phyloP scores from a whole-genome alignment of 2,888 invertebrate species.

The Boloria selene region DNA sequence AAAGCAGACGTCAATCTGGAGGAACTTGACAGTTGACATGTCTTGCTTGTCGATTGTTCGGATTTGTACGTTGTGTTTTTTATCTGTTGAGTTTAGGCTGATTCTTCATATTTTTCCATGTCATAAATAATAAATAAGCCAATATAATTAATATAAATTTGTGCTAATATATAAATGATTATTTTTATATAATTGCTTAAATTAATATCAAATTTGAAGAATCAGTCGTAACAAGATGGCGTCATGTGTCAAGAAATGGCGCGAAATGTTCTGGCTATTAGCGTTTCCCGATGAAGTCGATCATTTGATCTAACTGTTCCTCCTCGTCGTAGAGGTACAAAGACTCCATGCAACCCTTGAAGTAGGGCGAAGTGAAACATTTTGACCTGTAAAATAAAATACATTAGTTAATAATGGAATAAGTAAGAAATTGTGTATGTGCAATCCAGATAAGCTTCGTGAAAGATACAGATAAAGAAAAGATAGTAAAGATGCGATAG shows the following conservation, averaged over 20 bases:
- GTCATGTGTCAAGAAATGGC: conserved; percentile 57
- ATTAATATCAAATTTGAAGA: conserved; percentile 15
- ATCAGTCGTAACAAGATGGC: conserved; percentile 54
- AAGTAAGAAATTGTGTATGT: background rate
- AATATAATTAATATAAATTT: conserved; percentile 17
- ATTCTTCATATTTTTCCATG: conserved; percentile 12
- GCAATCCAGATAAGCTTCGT: background rate
- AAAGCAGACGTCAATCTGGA: conserved; percentile 75
- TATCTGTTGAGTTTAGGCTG: conserved; percentile 48
- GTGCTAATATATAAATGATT: conserved; percentile 14
- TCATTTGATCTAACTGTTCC: conserved; percentile 89
- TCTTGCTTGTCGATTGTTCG: conserved; percentile 8
- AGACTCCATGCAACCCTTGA: conserved; percentile 91
- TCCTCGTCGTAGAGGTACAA: conserved; percentile 89
- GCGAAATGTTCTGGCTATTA: conserved; percentile 60
- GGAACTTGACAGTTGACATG: conserved; percentile 62
- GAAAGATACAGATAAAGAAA: conserved; percentile 7
- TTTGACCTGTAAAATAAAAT: conserved; percentile 84
- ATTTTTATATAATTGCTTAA: conserved; percentile 5
- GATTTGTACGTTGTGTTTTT: conserved; percentile 44
- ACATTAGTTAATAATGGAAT: background rate
- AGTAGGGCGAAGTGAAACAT: conserved; percentile 91
- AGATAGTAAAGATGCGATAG: conserved; percentile 2
- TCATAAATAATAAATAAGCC: conserved; percentile 5
- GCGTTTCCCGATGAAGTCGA: conserved; percentile 88